A percentile compares a stretch with the other conserved stretches of the same genome.
phyloP scores from a whole-genome alignment of 2,888 invertebrate genomes.

The Trichopoda pennipes region DNA sequence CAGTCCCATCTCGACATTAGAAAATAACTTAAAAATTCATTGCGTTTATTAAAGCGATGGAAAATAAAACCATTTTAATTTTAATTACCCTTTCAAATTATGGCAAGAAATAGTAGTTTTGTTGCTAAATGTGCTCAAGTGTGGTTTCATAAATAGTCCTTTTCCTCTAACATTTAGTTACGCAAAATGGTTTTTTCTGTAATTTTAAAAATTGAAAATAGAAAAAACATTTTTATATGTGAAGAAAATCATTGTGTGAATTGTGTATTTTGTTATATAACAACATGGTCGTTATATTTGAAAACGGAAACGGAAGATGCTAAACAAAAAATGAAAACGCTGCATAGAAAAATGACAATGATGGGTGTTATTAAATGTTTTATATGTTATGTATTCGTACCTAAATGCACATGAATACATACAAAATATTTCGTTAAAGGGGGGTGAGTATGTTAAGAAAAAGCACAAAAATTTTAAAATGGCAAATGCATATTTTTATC shows the following conservation, averaged over 20 bases:
- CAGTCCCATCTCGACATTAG: not conserved
- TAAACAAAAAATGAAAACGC: conserved; percentile 21
- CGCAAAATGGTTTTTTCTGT: not conserved
- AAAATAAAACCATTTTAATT: conserved; percentile 55
- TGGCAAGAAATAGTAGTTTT: conserved; percentile 25
- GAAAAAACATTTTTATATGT: conserved; percentile 18
- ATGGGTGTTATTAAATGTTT: conserved; percentile 44
- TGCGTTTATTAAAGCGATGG: conserved; percentile 38
- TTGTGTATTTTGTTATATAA: conserved; percentile 29
- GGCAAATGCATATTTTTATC: conserved; percentile 41
- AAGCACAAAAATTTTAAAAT: not conserved
- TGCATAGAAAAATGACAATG: conserved; percentile 60
- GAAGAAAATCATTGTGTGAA: conserved; percentile 16
- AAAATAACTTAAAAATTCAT: conserved; percentile 34
- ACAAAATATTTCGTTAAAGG: not conserved
- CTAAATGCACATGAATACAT: not conserved
- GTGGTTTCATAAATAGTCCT: conserved; percentile 60
- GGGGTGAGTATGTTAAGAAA: too few relatives aligned
- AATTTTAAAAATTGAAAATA: not conserved
- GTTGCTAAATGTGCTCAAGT: conserved; percentile 42
- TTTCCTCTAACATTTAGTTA: conserved; percentile 30
- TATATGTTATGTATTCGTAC: conserved; percentile 1
- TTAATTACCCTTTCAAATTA: conserved; percentile 59
- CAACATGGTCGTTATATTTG: conserved; percentile 48
- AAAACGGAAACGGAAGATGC: conserved; percentile 59